These are phyloP conservation scores for Patella depressa DNA, from an alignment of 2,888 invertebrate genomes.

Conservation along the genomic window DNA sequence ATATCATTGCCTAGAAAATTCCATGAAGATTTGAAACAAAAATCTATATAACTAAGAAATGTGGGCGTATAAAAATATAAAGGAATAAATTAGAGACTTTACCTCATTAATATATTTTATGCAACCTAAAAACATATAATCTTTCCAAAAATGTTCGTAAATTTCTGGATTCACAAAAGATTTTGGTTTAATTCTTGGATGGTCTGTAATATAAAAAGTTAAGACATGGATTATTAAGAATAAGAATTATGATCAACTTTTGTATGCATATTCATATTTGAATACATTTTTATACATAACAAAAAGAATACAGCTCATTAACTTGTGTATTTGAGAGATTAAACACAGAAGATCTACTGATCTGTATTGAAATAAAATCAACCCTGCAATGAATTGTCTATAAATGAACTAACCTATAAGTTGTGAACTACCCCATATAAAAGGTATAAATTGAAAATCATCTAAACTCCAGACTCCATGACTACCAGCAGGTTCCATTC, in stretches of 20 bases:
- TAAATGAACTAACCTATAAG: constrained; percentile 78
- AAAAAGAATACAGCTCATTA: background rate
- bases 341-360: background rate
- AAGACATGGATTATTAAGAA: background rate
- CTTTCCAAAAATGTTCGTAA: constrained; percentile 77
- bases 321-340: background rate
- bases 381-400: no score
- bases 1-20: no score
- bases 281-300: background rate
- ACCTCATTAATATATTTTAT: constrained; percentile 88
- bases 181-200: constrained; percentile 86
- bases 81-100: constrained; percentile 12
- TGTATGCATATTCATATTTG: no score
- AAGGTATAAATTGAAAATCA: constrained; percentile 98
- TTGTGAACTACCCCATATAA: constrained; percentile 99
- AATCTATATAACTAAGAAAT: no score
- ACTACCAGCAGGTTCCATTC: constrained; percentile 99
- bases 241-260: no score
- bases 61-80: no score
- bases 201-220: constrained; percentile 74
- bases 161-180: constrained; percentile 87
- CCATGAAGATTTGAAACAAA: no score
- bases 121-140: constrained; percentile 93
- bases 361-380: no score
- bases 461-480: constrained; percentile 99